Evolutionary conservation across 1,140 invertebrate species (phyloP).

Genomic region (Aphaenogaster floridana): DNA sequence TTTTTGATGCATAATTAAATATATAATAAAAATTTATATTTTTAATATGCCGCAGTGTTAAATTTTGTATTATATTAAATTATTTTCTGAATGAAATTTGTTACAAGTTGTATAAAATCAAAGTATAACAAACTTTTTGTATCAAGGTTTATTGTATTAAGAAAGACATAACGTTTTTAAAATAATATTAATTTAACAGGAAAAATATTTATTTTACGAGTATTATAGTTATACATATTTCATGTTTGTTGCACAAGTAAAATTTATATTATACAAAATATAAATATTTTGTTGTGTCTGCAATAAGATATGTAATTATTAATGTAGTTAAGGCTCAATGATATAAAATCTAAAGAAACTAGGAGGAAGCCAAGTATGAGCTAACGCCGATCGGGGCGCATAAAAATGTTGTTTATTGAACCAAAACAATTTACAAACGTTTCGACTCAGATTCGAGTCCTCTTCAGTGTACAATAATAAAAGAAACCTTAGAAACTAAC

Average conservation of each 20-base stretch:
- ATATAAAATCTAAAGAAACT: too few relatives aligned
- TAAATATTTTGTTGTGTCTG: not conserved
- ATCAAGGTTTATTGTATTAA: not conserved
- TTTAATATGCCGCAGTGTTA: not conserved
- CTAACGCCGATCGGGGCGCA: too few relatives aligned
- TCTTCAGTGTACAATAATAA: too few relatives aligned
- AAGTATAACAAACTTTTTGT: too few relatives aligned
- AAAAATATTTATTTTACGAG: not conserved
- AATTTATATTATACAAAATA: slow-evolving; percentile 10
- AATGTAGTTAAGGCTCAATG: too few relatives aligned
- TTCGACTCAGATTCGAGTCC: too few relatives aligned
- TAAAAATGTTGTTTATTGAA: too few relatives aligned
- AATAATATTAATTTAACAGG: not conserved
- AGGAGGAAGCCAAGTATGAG: too few relatives aligned
- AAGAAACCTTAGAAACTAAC: too few relatives aligned
- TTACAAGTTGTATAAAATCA: not conserved
- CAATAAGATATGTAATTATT: not conserved
- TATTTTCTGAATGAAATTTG: slow-evolving; percentile 1
- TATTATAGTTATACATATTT: slow-evolving; percentile 5
- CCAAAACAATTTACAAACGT: too few relatives aligned
- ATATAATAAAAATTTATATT: slow-evolving; percentile 6
- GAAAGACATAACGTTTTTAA: not conserved
- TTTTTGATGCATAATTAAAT: not conserved
- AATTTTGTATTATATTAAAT: slow-evolving; percentile 17
- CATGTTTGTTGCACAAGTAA: not conserved